Conservation (phyloP, 2,888 invertebrate genomes). For the Phania funesta region DNA sequence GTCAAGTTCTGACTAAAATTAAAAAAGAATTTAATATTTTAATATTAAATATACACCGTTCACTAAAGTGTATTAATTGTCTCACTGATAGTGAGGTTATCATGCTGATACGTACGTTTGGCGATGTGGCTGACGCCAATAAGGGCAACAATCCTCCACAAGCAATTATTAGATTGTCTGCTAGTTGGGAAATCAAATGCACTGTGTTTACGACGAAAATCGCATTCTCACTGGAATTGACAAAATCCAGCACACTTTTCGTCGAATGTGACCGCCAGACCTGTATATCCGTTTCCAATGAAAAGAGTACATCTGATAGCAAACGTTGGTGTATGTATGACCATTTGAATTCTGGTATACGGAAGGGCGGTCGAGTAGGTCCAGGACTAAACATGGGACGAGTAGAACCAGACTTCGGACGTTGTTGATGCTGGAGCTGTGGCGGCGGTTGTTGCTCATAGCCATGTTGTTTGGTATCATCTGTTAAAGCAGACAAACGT, state of each 20-base stretch:
- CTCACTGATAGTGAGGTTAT: no score
- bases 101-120: conserved; percentile 89
- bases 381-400: conserved; percentile 97
- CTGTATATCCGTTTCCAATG: conserved; percentile 98
- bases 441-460: conserved; percentile 35
- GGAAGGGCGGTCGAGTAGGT: conserved; percentile 95
- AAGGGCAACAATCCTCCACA: conserved; percentile 98
- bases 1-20: conserved; percentile 95
- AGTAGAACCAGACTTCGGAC: conserved; percentile 84
- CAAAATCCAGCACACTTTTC: conserved; percentile 98
- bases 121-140: conserved; percentile 98
- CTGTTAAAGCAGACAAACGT: neutral
- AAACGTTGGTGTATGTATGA: conserved; percentile 98
- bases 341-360: conserved; percentile 99
- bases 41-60: neutral
- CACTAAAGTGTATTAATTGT: no score
- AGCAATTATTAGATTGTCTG: conserved; percentile 99
- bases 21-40: neutral
- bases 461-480: conserved; percentile 44
- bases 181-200: conserved; percentile 98
- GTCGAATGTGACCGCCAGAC: conserved; percentile 95
- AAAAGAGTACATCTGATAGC: conserved; percentile 96
- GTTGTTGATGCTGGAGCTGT: conserved; percentile 69
- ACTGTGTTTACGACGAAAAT: conserved; percentile 99
- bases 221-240: conserved; percentile 98